Base-by-base conservation (phyloP, 2,113 vertebrate genomes). In the Okapia johnstoni region DNA sequence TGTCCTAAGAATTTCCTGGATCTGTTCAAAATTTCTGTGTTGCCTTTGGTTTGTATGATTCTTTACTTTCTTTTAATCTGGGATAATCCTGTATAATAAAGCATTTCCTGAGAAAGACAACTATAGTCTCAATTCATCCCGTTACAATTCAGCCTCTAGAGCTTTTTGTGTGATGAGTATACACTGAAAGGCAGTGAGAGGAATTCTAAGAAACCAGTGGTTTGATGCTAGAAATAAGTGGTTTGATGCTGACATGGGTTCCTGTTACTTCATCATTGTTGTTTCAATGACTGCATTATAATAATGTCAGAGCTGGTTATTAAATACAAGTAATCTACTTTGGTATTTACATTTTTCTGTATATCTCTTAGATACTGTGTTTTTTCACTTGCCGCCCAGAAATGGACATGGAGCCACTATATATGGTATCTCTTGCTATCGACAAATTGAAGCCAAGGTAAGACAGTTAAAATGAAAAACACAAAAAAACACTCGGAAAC, bases 371-470 rank as follows among this genome's bases (percentile, higher is more conserved):
- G 99, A 99, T 98, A 99, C 99, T 0, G 99, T 99, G 79, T 99
- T 99, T 98, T 99, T 99, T 96, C 99, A 99, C 97, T 99, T 99
- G 95, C 99, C 99, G 1, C 99, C 99, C 0, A 99, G 99, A 80
- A 98, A 96, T 26, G 99, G 98, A 95, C 99, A 99, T 88, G 99
- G 97, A 98, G 99, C 99, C 94, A 99, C 99, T 2, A 99, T 99
- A 2, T 99, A 99, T 58, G 99, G 99, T 0, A 99, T 99, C 81
- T 99, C 99, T 90, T 99, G 99, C 97, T 99, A 99, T 87, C 99
- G 99, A 50, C 99, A 99, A 97, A 99, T 99, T 97, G 99, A 99
- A 99, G 99, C 99, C 15, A 99, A 99, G 99, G 99, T 99, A 99
- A 13, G 66, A 13, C 88, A 25, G 14, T 89, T 97, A 79, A 28